Evolutionary conservation across 1,140 invertebrate species (phyloP), one percentile per base, ranked within the genome.

Genomic region (Pissodes strobi): DNA sequence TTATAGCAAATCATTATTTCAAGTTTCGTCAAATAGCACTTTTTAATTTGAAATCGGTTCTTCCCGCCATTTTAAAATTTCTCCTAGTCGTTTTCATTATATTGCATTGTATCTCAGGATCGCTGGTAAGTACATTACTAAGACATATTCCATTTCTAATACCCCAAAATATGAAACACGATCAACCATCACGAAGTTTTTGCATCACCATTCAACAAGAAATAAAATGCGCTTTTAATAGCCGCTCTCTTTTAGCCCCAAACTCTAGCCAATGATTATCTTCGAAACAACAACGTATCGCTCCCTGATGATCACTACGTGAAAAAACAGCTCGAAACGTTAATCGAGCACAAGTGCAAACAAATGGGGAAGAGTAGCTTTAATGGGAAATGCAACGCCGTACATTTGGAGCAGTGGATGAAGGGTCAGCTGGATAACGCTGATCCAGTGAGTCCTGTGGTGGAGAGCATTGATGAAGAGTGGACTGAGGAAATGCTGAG

Each of bases 341-440:
- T 85, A 34, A 85, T 86, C 56, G 84, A 86, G 63, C 82, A 84
- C 66, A 82, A 84, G 57, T 86, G 84, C 69, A 82, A 83, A 45
- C 83, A 83, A 48, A 72, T 86, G 17, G 82, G 83, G 57, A 85
- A 85, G 72, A 81, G 67, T 58, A 75, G 81, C 38, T 75, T 82
- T 67, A 77, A 83, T 74, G 81, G 83, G 77, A 85, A 82, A 72
- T 82, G 83, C 60, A 82, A 85, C 64, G 82, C 85, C 27, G 67
- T 88, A 63, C 87, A 90, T 72, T 75, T 90, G 39, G 87, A 88
- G 37, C 86, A 88, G 69, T 90, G 89, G 89, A 89, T 90, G 82
- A 85, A 82, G 38, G 84, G 85, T 41, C 80, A 85, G 55, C 74
- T 27, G 25, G 79, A 80, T 58, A 65, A 45, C 13, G 64, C 72